phyloP scores from a whole-genome alignment of 2,797 vertebrate genomes.

The Furcifer pardalis region DNA sequence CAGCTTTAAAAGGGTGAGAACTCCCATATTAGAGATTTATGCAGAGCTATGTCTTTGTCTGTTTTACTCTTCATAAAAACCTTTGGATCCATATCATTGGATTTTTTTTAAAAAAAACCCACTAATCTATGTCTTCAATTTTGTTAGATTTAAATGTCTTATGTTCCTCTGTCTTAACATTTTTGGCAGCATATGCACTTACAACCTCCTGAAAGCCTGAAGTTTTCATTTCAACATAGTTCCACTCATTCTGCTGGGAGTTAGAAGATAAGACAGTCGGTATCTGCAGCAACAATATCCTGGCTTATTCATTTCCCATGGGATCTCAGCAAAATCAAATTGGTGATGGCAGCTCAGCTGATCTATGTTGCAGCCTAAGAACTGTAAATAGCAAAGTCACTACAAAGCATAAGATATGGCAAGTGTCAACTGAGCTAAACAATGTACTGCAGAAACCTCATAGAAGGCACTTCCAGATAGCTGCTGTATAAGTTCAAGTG shows the following conservation, averaged over 20 bases:
- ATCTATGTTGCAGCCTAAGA: not conserved
- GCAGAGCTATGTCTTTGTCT: not conserved
- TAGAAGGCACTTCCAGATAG: not conserved
- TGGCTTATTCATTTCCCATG: constrained; percentile 48
- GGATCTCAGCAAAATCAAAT: constrained; percentile 51
- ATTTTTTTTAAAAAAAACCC: not conserved
- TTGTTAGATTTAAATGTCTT: not conserved
- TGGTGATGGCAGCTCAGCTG: constrained; percentile 26
- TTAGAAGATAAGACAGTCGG: constrained; percentile 35
- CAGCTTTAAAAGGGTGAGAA: no score
- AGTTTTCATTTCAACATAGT: not conserved
- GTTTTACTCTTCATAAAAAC: not conserved
- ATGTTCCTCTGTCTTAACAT: not conserved
- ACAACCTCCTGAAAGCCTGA: not conserved
- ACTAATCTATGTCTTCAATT: not conserved
- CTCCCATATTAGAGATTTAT: no score
- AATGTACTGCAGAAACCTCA: not conserved
- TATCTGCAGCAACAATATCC: constrained; percentile 32
- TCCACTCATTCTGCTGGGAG: not conserved
- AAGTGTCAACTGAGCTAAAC: not conserved
- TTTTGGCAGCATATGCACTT: not conserved
- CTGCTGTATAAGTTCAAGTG: not conserved
- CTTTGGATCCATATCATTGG: not conserved
- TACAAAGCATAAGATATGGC: not conserved
- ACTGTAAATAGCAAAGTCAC: not conserved